These are phyloP conservation scores for Platysteira castanea DNA, from an alignment of 2,113 vertebrate species.

Conservation along the genomic window DNA sequence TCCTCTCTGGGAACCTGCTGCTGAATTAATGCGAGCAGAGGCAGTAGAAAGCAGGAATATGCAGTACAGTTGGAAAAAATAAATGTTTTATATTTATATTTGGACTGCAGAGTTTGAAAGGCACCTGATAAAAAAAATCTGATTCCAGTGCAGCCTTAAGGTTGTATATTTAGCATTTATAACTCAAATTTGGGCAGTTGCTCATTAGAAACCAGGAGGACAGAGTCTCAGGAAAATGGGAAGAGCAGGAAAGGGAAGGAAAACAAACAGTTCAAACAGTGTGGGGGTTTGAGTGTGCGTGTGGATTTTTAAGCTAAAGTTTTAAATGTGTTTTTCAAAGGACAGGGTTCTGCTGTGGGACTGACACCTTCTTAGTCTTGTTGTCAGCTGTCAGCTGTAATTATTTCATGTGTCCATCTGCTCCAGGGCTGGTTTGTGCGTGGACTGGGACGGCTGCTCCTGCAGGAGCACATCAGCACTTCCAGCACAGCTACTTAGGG, in stretches of 20 bases:
- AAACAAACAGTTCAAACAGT: background rate
- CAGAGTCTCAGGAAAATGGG: background rate
- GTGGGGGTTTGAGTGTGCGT: background rate
- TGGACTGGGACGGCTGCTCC: background rate
- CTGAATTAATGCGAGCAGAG: background rate
- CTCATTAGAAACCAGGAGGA: background rate
- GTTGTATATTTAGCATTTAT: background rate
- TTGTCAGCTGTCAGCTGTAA: background rate
- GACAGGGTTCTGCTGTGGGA: background rate
- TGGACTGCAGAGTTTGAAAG: background rate
- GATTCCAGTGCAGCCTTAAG: background rate
- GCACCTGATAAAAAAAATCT: background rate
- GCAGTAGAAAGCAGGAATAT: background rate
- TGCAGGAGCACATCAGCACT: fast-evolving
- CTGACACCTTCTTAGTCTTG: background rate
- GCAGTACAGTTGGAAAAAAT: background rate
- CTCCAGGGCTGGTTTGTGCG: background rate
- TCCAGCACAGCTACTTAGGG: background rate
- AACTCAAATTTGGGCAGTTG: background rate
- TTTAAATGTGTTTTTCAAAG: background rate
- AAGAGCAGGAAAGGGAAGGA: background rate
- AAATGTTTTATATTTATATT: background rate
- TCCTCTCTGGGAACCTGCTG: background rate
- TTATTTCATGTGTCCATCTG: background rate
- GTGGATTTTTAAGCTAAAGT: background rate